Evolutionary conservation across 2,113 vertebrate genomes (phyloP), one percentile per base, ranked within the genome.

Genomic region (Todiramphus chloris): DNA sequence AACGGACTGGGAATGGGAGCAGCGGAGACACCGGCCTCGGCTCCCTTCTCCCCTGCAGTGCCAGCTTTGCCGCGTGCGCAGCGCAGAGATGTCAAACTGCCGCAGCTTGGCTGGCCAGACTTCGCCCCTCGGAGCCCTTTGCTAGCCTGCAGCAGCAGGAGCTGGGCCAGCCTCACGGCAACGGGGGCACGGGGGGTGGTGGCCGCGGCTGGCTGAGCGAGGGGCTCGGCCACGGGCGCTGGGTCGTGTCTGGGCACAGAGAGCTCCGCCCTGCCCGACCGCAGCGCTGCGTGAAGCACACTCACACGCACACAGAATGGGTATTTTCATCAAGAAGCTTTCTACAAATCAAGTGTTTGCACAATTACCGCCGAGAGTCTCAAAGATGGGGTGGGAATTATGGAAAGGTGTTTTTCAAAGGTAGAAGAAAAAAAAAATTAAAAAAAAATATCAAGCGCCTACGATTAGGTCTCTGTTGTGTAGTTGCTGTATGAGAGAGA

Each of bases 401-500:
- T 25, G 51, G 87, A 39, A 64, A 91, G 50, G 48, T 43, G 56
- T 59, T 83, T 87, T 85, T 87, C 87, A 74, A 69, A 86, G 41
- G 27, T 50, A 83, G 74, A 91, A 95, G 84, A 50, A 82, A 89
- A 94, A 39, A 64, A 58, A 68, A 51, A 53, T 31, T n/a, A 31
- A n/a, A 44, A n/a, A 64, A 19, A 31, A 13, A n/a, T n/a, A n/a
- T 89, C 10, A 18, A 23, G 62, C 35, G 94, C 68, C 85, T 70
- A 50, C 2, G 0, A 56, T 83, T 98, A 98, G 66, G 98, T 98
- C 92, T 98, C 98, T 37, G 98, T 96, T 7, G 97, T 96, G 55
- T 96, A 97, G 94, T 97, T 96, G 93, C 85, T 97, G 91, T 96
- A 97, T 17, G 98, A 88, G 84, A 97, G 93, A 21, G 98, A 96